Evolutionary conservation across 2,888 invertebrate species (phyloP), one percentile per base, ranked within the genome.

Genomic region (Tigriopus californicus): DNA sequence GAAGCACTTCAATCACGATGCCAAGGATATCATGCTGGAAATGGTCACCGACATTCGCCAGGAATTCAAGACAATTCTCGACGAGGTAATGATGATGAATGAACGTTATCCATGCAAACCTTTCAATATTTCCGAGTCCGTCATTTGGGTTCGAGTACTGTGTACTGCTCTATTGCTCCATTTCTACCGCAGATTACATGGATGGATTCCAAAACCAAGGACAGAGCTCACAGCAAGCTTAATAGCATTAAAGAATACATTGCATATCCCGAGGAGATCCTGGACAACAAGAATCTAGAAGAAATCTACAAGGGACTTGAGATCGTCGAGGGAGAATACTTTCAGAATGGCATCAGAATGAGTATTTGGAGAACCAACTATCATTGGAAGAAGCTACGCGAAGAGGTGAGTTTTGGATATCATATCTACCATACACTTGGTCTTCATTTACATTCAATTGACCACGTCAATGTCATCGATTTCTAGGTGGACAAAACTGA

Each of bases 181-280:
- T 24, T 20, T 1, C 22, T 4, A 22, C 24, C 24, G 10, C 25
- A 51, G 24, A 57, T 91, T 13, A 83, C 83, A 51, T 95, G 94
- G 94, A 94, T 95, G 94, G 92, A 94, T 68, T 79, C 80, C 0
- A 73, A 76, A 64, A 94, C 94, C 0, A 80, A 68, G 68, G 68
- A 62, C 66, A 68, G 53, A 72, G 57, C 57, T 46, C 44, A 86
- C 61, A 80, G 82, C 61, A 90, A 90, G 69, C 82, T 86, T 0
- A 79, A 79, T 60, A 77, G 82, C 0, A 91, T 94, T 83, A 77
- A 81, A 1, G 81, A 86, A 0, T 87, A 91, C 70, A 91, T 94
- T 67, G 92, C 89, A 0, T 92, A 92, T 71, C 92, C 92, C 0
- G 83, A 83, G 66, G 91, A 90, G 70, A 79, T 92, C 68, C 74